Evolutionary conservation across 64 coral and sea anemone species (phyloP), one percentile per base, ranked within the genome.

Genomic region (Pachyseris speciosa): DNA sequence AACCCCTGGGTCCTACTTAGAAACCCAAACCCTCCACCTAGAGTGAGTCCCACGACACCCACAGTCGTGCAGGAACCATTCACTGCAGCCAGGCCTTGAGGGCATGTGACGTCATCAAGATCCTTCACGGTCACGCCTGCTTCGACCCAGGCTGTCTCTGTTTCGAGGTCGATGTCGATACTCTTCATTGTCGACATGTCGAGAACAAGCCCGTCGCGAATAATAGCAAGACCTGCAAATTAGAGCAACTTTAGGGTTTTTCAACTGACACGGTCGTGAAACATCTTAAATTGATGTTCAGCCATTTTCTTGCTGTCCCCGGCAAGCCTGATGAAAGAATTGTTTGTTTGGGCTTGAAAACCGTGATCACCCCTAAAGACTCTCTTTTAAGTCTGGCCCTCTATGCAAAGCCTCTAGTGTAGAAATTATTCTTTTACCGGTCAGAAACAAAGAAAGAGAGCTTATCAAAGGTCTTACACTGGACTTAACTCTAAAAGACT

Each of bases 51-150:
- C 3, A 77, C 16, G 11, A 77, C 74, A 51, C 74, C 74, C 44
- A 77, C 74, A 52, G 12, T 13, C 0, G 44, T 52, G 3, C 74
- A 77, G 26, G 74, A 77, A 26, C 74, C 74, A 16, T 77, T 77
- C 44, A 77, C 74, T 51, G 74, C 74, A 53, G 74, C 74, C 25
- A 77, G 74, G 6, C 74, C 74, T 16, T 17, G 25, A 12, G 74
- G 74, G 25, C 74, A 77, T 19, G 74, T 77, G 74, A 52, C 44
- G 40, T 77, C 74, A 77, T 52, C 74, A 52, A 77, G 74, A 3
- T 77, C 44, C 27, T 77, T 77, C 29, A 77, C 74, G 45, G 43
- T 77, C 74, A 77, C 74, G 2, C 74, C 74, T 53, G 74, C 74
- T 26, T 77, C 74, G 45, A 77, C 44, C 74, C 74, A 77, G 74